Conservation (phyloP, 2,113 vertebrate genomes). For the Misgurnus anguillicaudatus region DNA sequence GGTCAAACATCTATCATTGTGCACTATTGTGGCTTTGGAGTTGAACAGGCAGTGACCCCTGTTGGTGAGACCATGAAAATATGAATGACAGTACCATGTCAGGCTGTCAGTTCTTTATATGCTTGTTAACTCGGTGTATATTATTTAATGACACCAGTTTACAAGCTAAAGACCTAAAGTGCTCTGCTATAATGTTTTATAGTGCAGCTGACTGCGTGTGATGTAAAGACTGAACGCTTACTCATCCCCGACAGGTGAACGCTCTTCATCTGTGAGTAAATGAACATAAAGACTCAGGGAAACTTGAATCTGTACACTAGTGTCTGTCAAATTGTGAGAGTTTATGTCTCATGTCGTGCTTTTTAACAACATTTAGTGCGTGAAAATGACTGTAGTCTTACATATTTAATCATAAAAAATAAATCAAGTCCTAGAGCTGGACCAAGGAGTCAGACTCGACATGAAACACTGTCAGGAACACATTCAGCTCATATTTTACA, state of each 20-base stretch:
- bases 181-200: conserved; percentile 27
- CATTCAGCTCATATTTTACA: too few species aligned
- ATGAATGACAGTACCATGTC: not conserved
- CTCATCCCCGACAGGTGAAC: conserved; percentile 16
- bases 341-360: too few species aligned
- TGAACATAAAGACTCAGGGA: not conserved
- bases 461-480: too few species aligned
- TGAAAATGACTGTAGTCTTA: too few species aligned
- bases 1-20: too few species aligned
- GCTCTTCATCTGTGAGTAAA: conserved; percentile 35
- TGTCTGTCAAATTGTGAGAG: too few species aligned
- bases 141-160: conserved; percentile 29
- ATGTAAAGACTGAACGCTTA: not conserved
- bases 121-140: conserved; percentile 28
- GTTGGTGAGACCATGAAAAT: not conserved
- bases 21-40: not conserved
- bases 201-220: not conserved
- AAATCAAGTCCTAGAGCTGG: too few species aligned
- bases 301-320: too few species aligned
- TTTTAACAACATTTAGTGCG: too few species aligned
- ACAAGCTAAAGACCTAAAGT: conserved; percentile 37
- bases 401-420: too few species aligned
- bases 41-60: conserved; percentile 44
- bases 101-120: conserved; percentile 37
- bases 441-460: too few species aligned